These are phyloP conservation scores for Neolamprologus tretocephalus DNA, from an alignment of 2,113 vertebrate genomes.

Conservation along the genomic window DNA sequence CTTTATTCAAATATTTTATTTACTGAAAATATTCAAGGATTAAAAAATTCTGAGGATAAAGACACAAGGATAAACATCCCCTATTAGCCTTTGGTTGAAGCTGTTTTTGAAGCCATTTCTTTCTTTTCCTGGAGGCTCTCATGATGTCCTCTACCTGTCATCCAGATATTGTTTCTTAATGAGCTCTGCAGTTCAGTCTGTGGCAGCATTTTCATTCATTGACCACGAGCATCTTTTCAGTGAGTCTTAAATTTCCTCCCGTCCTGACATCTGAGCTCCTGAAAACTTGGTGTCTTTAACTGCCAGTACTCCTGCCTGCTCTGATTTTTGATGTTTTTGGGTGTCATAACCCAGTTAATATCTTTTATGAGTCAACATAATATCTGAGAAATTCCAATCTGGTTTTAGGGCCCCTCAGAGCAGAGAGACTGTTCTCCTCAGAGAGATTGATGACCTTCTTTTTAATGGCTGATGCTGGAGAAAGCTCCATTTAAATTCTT, in stretches of 20 bases:
- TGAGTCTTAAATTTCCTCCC: neutral
- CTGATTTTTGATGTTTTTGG: neutral
- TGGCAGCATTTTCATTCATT: neutral
- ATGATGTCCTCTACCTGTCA: neutral
- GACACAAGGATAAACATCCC: neutral
- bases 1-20: neutral
- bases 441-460: slow-evolving; percentile 9
- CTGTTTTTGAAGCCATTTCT: neutral
- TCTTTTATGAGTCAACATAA: slow-evolving; percentile 17
- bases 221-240: neutral
- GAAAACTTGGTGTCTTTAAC: neutral
- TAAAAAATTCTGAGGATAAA: neutral
- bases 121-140: neutral
- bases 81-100: neutral
- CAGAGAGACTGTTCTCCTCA: neutral
- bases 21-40: neutral
- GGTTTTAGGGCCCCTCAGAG: neutral
- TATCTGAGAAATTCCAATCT: neutral
- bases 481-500: neutral
- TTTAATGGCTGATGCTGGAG: neutral
- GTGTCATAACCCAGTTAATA: slow-evolving; percentile 5
- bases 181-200: neutral
- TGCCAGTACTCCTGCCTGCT: neutral
- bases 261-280: neutral
- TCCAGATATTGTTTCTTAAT: neutral